phyloP scores from a whole-genome alignment of 2,888 invertebrate genomes.

The Ormia ochracea region DNA sequence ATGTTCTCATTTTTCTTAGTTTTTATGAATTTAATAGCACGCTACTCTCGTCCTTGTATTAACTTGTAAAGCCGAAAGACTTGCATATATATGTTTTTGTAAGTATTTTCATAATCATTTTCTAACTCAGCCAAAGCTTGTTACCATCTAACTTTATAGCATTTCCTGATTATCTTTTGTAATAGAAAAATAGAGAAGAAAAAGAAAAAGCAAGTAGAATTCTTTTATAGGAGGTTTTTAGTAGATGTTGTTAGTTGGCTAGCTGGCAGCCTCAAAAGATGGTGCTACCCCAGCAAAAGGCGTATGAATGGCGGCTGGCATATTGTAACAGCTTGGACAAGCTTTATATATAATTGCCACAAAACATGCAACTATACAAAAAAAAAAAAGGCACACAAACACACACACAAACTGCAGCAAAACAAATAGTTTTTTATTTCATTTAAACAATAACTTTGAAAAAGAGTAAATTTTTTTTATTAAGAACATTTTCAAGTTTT shows the following conservation, averaged over 20 bases:
- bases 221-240: conserved; percentile 1
- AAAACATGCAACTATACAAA: conserved; percentile 59
- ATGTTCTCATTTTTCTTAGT: conserved; percentile 32
- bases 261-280: conserved; percentile 20
- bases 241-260: neutral
- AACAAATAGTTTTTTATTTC: neutral
- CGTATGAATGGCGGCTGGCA: conserved; percentile 18
- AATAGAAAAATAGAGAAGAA: neutral
- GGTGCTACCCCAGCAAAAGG: conserved; percentile 20
- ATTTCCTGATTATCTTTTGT: conserved; percentile 53
- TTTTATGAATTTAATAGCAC: conserved; percentile 18
- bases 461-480: conserved; percentile 1
- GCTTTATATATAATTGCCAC: conserved; percentile 61
- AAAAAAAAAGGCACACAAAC: too few species aligned
- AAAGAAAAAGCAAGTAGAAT: neutral
- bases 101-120: too few species aligned
- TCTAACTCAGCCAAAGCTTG: neutral
- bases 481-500: neutral
- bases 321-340: conserved; percentile 47
- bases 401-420: neutral
- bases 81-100: neutral
- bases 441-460: neutral
- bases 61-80: neutral
- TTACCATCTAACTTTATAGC: conserved; percentile 26
- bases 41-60: conserved; percentile 14